Evolutionary conservation across 2,797 vertebrate species (phyloP), one percentile per base, ranked within the genome.

Genomic region (Eulemur coronatus): DNA sequence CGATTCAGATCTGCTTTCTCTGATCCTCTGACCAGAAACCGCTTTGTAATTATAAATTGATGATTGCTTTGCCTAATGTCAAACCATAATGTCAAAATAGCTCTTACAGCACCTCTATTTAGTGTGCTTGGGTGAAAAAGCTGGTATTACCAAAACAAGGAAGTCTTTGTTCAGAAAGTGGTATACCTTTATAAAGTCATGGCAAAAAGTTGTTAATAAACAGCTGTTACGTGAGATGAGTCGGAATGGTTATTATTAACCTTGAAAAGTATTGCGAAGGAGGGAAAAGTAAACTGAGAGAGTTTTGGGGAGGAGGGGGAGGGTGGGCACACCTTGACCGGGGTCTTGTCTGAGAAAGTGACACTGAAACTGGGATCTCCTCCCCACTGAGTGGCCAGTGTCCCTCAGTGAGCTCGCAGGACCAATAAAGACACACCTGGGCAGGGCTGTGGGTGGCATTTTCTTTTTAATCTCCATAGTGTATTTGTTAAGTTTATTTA

Each of bases 401-500:
- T 11, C 65, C n/a, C n/a, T 48, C 78, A 38, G 1, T 4, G 24
- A 76, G 24, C 65, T 84, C 2, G 0, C 9, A 50, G 55, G 28
- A 69, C 79, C 67, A 73, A 88, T 24, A 94, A 98, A 94, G 92
- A 97, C 92, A 96, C 90, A 55, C 55, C 5, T 1, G 89, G 70
- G 94, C 94, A 97, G 94, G 97, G 85, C 95, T 82, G 87, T 95
- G 57, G 89, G 92, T 94, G 97, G 90, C 84, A 95, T 96, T 92
- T 97, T 63, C 87, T 91, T 88, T 98, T 98, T 98, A 98, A 98
- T 98, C 98, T 98, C 98, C 98, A 98, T 98, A 98, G 97, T 98
- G 98, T 98, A 98, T 98, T 98, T 98, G 98, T 98, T 98, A 98
- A 22, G 94, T 99, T 99, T 99, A 99, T 99, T 99, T 99, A 99